phyloP scores from a whole-genome alignment of 2,113 vertebrate genomes.

The Pseudopipra pipra region DNA sequence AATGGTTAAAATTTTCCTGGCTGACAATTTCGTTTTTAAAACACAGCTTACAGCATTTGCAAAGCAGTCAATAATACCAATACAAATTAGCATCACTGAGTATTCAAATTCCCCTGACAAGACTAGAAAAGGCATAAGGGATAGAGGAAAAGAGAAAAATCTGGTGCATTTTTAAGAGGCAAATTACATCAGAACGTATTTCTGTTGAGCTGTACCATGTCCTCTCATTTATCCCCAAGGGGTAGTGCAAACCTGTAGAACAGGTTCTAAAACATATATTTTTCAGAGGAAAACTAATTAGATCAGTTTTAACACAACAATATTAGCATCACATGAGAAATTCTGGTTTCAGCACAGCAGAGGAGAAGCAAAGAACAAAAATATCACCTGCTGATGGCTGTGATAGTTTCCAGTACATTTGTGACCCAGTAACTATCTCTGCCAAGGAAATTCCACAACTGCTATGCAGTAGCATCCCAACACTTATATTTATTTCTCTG shows the following conservation, averaged over 20 bases:
- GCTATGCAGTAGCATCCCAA: not conserved
- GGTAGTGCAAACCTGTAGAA: not conserved
- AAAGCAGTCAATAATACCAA: conserved; percentile 6
- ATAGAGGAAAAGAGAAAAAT: not conserved
- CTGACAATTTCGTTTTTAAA: not conserved
- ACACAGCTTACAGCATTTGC: not conserved
- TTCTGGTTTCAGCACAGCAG: not conserved
- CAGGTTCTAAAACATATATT: not conserved
- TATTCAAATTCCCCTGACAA: conserved; percentile 16
- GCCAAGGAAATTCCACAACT: not conserved
- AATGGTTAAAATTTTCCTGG: not conserved
- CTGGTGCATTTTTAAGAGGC: not conserved
- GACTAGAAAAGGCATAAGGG: not conserved
- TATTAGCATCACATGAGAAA: not conserved
- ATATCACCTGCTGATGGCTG: not conserved
- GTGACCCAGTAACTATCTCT: not conserved
- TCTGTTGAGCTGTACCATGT: not conserved
- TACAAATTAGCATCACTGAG: conserved; percentile 12
- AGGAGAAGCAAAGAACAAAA: not conserved
- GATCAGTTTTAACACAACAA: not conserved
- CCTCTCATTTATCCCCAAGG: conserved; percentile 14
- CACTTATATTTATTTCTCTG: not conserved
- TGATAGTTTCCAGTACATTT: not conserved
- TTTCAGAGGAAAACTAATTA: conserved; percentile 19
- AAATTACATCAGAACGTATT: not conserved